phyloP scores from a whole-genome alignment of 2,113 vertebrate genomes.

The Corythoichthys haematopterus region DNA sequence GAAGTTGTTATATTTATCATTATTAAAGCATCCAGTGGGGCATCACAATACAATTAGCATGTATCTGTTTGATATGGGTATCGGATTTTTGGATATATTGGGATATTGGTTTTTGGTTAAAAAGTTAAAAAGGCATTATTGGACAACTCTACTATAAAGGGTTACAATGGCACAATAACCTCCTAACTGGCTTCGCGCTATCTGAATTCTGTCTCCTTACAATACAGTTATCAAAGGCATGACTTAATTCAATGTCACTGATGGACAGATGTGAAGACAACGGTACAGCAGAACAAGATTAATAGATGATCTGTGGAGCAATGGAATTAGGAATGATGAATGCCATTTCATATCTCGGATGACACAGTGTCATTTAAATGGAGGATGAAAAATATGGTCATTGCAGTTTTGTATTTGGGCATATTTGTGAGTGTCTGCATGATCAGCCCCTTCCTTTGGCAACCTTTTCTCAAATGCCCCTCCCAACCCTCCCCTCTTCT shows the following conservation, averaged over 20 bases:
- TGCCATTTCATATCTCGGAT: constrained; percentile 35
- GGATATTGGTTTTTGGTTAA: too few relatives aligned
- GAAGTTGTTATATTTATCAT: too few relatives aligned
- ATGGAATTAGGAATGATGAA: constrained; percentile 51
- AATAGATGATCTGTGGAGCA: constrained; percentile 47
- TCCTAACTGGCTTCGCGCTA: constrained; percentile 38
- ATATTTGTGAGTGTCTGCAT: constrained; percentile 15
- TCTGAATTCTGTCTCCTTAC: constrained; percentile 21
- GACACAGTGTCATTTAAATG: constrained; percentile 35
- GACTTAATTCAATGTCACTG: constrained; percentile 33
- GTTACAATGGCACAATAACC: constrained; percentile 33
- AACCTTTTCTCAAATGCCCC: background rate
- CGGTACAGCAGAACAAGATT: constrained; percentile 56
- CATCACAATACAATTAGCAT: too few relatives aligned
- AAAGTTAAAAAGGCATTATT: too few relatives aligned
- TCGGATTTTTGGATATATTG: too few relatives aligned
- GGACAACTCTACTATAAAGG: too few relatives aligned
- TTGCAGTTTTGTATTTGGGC: constrained; percentile 23
- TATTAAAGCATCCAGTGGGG: too few relatives aligned
- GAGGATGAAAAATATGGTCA: constrained; percentile 39
- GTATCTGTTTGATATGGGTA: too few relatives aligned
- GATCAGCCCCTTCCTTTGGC: background rate
- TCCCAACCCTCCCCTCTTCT: constrained; percentile 13
- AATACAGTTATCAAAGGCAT: constrained; percentile 25
- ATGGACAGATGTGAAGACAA: constrained; percentile 58